phyloP scores from a whole-genome alignment of 2,888 invertebrate species.

The Creontiades dilutus region DNA sequence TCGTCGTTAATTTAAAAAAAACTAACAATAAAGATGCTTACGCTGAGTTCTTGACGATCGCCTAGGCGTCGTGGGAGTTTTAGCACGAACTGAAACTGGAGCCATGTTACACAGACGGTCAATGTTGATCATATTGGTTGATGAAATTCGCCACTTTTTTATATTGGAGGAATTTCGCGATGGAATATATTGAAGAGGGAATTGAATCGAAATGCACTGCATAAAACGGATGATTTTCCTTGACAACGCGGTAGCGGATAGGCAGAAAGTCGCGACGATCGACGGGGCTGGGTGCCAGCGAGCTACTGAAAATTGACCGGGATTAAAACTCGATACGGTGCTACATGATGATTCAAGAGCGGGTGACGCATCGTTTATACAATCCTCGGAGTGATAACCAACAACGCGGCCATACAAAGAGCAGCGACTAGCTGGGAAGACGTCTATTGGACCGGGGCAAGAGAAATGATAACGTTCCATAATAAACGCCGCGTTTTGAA shows the following conservation, averaged over 20 bases:
- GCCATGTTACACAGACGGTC: conserved; percentile 24
- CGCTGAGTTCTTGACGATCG: background rate
- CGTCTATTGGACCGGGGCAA: background rate
- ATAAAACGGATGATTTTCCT: background rate
- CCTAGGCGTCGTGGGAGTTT: background rate
- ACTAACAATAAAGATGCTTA: background rate
- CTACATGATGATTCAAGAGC: conserved; percentile 36
- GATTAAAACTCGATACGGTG: conserved; percentile 2
- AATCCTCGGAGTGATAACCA: background rate
- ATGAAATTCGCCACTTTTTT: background rate
- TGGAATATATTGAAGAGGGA: too few species aligned
- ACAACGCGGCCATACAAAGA: conserved; percentile 4
- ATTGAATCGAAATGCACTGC: too few species aligned
- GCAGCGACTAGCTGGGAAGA: background rate
- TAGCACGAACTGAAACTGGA: background rate
- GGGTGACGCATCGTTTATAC: conserved; percentile 14
- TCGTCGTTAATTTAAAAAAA: background rate
- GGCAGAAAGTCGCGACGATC: background rate
- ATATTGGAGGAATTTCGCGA: too few species aligned
- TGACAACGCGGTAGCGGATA: background rate
- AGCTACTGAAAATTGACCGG: background rate
- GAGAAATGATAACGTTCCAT: background rate
- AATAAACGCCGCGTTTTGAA: background rate
- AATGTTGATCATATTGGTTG: background rate
- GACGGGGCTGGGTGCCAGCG: background rate